These are phyloP conservation scores for Eupsilia transversa DNA, from an alignment of 2,888 invertebrate species.

Conservation along the genomic window DNA sequence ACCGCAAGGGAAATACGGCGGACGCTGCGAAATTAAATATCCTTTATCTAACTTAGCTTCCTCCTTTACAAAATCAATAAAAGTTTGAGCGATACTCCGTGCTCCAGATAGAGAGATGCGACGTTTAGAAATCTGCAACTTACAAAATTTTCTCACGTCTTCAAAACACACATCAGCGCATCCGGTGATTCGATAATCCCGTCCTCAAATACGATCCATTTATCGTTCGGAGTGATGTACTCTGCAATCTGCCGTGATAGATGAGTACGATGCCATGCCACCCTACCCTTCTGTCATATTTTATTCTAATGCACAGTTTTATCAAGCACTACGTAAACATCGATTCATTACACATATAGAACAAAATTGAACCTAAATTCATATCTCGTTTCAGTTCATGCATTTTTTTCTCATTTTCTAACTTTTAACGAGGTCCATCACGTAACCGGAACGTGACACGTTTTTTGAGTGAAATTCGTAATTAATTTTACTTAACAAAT, in stretches of 20 bases:
- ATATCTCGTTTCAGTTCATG: conserved; percentile 1
- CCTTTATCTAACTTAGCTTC: conserved; percentile 44
- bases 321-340: conserved; percentile 40
- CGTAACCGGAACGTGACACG: conserved; percentile 59
- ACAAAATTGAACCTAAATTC: background rate
- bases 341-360: conserved; percentile 7
- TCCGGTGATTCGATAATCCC: conserved; percentile 69
- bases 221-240: conserved; percentile 67
- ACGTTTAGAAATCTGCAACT: conserved; percentile 26
- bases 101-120: conserved; percentile 28
- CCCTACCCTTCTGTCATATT: conserved; percentile 65
- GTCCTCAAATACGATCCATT: conserved; percentile 71
- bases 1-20: conserved; percentile 75
- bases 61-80: conserved; percentile 51
- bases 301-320: conserved; percentile 65
- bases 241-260: conserved; percentile 69
- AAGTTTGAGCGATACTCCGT: conserved; percentile 21
- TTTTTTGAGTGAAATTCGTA: conserved; percentile 64
- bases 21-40: conserved; percentile 64
- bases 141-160: conserved; percentile 50
- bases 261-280: conserved; percentile 58
- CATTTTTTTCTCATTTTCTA: conserved; percentile 20
- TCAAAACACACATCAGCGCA: conserved; percentile 53
- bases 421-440: conserved; percentile 38
- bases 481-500: conserved; percentile 72